phyloP scores from a whole-genome alignment of 2,113 vertebrate species.

The Argyrosomus japonicus region DNA sequence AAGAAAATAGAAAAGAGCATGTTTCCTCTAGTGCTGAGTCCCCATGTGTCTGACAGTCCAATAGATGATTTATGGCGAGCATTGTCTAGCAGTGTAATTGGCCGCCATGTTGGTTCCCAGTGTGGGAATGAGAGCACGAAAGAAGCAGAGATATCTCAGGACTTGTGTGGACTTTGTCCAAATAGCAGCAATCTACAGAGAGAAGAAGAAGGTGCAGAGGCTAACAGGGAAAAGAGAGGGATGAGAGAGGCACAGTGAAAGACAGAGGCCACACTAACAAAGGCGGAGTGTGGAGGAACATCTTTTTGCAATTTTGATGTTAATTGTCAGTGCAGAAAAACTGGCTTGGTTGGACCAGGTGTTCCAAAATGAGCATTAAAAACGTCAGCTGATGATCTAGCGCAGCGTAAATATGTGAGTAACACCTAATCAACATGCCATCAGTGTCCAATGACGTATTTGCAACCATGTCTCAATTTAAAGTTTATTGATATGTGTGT shows the following conservation, averaged over 20 bases:
- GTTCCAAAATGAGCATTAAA: neutral
- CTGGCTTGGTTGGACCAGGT: neutral
- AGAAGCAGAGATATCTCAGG: constrained; percentile 48
- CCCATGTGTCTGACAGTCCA: constrained; percentile 76
- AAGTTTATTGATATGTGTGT: constrained; percentile 16
- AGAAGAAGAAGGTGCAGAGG: constrained; percentile 6
- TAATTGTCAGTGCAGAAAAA: neutral
- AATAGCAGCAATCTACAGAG: constrained; percentile 36
- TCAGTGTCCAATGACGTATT: constrained; percentile 8
- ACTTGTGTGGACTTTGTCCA: constrained; percentile 43
- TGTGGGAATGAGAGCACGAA: constrained; percentile 55
- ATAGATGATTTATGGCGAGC: constrained; percentile 80
- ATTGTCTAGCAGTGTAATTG: constrained; percentile 79
- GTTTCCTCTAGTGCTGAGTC: constrained; percentile 65
- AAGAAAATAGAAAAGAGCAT: constrained; percentile 19
- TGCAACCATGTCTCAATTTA: constrained; percentile 3
- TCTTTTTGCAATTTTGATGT: neutral
- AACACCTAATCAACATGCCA: constrained; percentile 51
- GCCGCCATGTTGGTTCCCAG: constrained; percentile 74
- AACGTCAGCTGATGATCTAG: constrained; percentile 30
- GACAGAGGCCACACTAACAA: constrained; percentile 9
- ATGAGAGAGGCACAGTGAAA: neutral
- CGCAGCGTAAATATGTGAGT: constrained; percentile 34
- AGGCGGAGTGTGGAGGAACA: neutral
- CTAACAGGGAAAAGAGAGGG: neutral